Base-by-base conservation (phyloP, 2,113 vertebrate genomes). In the Peromyscus polionotus region DNA sequence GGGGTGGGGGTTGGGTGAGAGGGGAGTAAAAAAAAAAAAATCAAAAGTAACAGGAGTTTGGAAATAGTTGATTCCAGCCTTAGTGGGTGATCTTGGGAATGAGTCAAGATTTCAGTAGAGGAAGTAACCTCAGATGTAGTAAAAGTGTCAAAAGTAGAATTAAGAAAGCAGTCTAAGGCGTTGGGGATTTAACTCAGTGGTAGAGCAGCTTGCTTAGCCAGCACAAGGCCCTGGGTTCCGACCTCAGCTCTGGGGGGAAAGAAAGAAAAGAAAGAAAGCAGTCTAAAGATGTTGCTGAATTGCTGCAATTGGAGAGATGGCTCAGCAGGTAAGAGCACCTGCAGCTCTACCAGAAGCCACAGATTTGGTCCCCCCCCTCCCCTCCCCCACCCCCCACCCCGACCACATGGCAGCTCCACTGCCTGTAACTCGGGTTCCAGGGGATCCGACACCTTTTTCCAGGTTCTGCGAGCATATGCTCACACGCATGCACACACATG, bases 401-500 rank as follows among this genome's bases (percentile, higher is more conserved):
- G 24, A 57, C 36, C 22, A 42, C 3, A 22, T 39, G n/a, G 57
- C 36, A 84, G n/a, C 57, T 16, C 57, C 61, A 42, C 12, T 61
- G 57, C 36, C 80, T 61, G 80, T 24, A n/a, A 81, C 20, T 81
- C 36, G 22, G 26, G 20, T 7, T 61, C n/a, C 36, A n/a, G 20
- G 80, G 20, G 36, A 26, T 39, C 22, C n/a, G 36, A 83, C 20
- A 26, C 36, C 11, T 24, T 81, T 59, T 61, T 26, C 54, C 12
- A 39, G 54, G 3, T 83, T 83, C 36, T 59, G 20, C 12, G 36
- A 83, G 20, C 81, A 85, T 17, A 85, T 17, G 36, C 54, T 39
- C 6, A 16, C 19, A n/a, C 1, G 1, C 13, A 7, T 28, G 5
- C 24, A 31, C 6, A 16, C 0, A 7, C 33, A 57, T 45, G 19